Evolutionary conservation across 1,140 invertebrate genomes (phyloP), one percentile per base, ranked within the genome.

Genomic region (Luehdorfia chinensis): DNA sequence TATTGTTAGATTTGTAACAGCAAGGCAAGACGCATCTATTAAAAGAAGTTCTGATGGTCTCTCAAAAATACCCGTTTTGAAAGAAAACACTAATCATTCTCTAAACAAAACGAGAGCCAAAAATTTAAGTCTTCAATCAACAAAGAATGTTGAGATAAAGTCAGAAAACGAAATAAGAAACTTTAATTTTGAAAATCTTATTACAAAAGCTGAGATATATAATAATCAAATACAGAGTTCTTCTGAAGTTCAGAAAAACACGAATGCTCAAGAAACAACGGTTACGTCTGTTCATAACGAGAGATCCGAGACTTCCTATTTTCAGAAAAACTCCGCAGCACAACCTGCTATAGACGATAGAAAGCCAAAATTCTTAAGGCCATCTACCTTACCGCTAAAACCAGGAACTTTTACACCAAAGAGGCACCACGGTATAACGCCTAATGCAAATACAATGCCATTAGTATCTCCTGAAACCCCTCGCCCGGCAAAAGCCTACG

Each of bases 391-490:
- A 34, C 93, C 94, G 0, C 72, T 96, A 4, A 95, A 95, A 75
- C 94, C 94, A 1, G 94, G 93, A 2, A 93, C 93, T 1, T 95
- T 93, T 64, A 91, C 91, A 0, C 90, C 93, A 0, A 95, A 95
- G 67, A 90, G 90, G 36, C 92, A 93, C 69, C 93, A 93, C 55
- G 93, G 93, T 0, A 91, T 93, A 21, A 94, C 92, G 1, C 92
- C 92, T 0, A 94, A 91, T 28, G 91, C 92, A 4, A 93, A 94
- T 50, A 94, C 93, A 11, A 87, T 94, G 67, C 91, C 93, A 1
- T 79, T 95, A 21, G 93, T 95, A 16, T 97, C 95, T 58, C 96
- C 96, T 0, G 96, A 97, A 75, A 97, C 96, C 0, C 96, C 96
- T 5, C 83, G 95, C 4, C 94, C 94, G 0, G 93, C 92, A 23